phyloP scores from a whole-genome alignment of 1,140 invertebrate genomes.

The Lithobius niger region DNA sequence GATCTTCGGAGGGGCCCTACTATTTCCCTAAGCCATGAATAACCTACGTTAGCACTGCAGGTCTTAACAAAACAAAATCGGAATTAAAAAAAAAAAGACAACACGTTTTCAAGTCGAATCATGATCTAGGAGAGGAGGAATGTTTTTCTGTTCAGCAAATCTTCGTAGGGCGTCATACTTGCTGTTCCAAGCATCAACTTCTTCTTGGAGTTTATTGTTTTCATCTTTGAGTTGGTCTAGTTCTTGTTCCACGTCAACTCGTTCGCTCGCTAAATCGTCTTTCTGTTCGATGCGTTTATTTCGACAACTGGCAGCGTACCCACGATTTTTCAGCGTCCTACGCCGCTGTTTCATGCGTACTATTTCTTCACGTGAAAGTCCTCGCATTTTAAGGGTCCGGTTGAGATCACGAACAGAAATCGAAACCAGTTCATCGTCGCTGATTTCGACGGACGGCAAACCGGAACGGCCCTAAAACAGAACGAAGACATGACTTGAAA shows the following conservation, averaged over 20 bases:
- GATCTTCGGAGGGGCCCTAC: too few relatives aligned
- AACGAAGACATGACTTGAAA: too few relatives aligned
- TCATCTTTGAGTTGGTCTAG: slow-evolving; percentile 67
- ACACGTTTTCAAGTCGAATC: too few relatives aligned
- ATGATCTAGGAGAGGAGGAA: slow-evolving; percentile 64
- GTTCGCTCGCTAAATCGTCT: slow-evolving; percentile 78
- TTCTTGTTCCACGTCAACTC: slow-evolving; percentile 69
- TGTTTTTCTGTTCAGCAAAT: slow-evolving; percentile 68
- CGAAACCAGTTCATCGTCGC: slow-evolving; percentile 77
- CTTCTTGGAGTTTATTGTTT: slow-evolving; percentile 57
- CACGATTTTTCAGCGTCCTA: slow-evolving; percentile 77
- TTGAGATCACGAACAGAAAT: slow-evolving; percentile 83
- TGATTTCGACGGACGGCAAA: slow-evolving; percentile 48
- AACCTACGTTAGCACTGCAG: too few relatives aligned
- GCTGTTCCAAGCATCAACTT: slow-evolving; percentile 54
- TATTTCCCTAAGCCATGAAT: too few relatives aligned
- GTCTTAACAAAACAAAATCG: too few relatives aligned
- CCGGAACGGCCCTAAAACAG: background rate
- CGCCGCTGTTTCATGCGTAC: slow-evolving; percentile 81
- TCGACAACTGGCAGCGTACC: slow-evolving; percentile 82
- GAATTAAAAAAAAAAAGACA: too few relatives aligned
- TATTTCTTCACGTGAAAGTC: slow-evolving; percentile 70
- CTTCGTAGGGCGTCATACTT: slow-evolving; percentile 74
- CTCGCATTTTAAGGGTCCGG: slow-evolving; percentile 69
- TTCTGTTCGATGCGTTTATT: slow-evolving; percentile 87